Conservation (phyloP, 2,113 vertebrate species). For the Egretta garzetta region DNA sequence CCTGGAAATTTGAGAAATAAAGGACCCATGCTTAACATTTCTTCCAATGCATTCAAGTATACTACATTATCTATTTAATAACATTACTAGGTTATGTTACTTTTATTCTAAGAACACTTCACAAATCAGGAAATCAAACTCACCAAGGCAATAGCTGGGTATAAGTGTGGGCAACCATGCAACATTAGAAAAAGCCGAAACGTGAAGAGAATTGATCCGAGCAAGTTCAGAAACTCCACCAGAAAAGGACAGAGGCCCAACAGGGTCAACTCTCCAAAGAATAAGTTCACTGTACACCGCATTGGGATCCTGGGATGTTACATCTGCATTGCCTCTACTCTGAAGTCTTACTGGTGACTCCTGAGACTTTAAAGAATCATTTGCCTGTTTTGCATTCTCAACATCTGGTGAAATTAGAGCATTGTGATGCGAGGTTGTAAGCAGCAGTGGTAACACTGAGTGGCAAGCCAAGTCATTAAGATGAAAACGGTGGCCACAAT, state of each 20-base stretch:
- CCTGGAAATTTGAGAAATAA: background rate
- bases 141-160: conserved; percentile 95
- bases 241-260: conserved; percentile 94
- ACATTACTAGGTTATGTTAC: background rate
- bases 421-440: conserved; percentile 98
- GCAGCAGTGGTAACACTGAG: conserved; percentile 91
- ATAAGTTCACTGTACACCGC: conserved; percentile 97
- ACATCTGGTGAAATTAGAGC: conserved; percentile 83
- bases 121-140: conserved; percentile 53
- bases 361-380: conserved; percentile 29
- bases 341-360: conserved; percentile 61
- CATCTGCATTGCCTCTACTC: conserved; percentile 63
- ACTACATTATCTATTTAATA: background rate
- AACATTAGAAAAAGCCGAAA: conserved; percentile 96
- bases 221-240: conserved; percentile 97
- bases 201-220: conserved; percentile 95
- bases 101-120: background rate
- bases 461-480: conserved; percentile 97
- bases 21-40: background rate
- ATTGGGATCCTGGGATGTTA: conserved; percentile 85
- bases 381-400: conserved; percentile 53
- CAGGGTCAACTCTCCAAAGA: conserved; percentile 96
- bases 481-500: conserved; percentile 98
- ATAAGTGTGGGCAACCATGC: conserved; percentile 96
- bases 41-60: background rate